Conservation (phyloP, 2,113 vertebrate genomes). For the Cygnus buccinator region DNA sequence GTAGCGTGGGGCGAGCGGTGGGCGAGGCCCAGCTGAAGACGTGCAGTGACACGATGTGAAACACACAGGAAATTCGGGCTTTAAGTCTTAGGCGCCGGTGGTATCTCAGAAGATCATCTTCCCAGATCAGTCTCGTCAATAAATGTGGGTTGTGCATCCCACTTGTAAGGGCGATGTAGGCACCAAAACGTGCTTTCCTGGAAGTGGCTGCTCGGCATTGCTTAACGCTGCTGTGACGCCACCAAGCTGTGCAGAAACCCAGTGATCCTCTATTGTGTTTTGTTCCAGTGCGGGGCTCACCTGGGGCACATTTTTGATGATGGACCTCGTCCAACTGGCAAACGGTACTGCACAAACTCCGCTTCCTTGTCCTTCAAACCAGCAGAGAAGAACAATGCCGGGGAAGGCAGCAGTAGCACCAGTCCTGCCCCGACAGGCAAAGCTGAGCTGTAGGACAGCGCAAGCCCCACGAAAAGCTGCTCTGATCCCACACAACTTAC, state of each 20-base stretch:
- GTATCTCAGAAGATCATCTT: constrained; percentile 10
- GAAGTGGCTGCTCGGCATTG: not conserved
- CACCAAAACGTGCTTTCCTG: not conserved
- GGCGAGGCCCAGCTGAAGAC: not conserved
- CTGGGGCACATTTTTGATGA: constrained; percentile 97
- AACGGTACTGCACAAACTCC: constrained; percentile 97
- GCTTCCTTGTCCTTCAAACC: constrained; percentile 85
- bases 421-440: constrained; percentile 64
- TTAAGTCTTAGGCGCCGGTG: not conserved
- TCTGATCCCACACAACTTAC: constrained; percentile 52
- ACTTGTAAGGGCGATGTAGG: not conserved
- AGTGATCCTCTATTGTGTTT: constrained; percentile 50
- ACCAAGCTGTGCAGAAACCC: not conserved
- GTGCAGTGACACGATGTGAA: accelerated
- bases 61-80: not conserved
- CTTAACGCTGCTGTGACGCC: not conserved
- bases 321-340: constrained; percentile 92
- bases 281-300: constrained; percentile 94
- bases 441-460: constrained; percentile 69
- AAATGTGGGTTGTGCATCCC: not conserved
- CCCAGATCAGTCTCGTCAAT: not conserved
- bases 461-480: not conserved
- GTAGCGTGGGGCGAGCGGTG: not conserved
- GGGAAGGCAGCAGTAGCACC: not conserved
- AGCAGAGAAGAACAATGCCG: constrained; percentile 39